Base-by-base conservation (phyloP, 2,888 invertebrate species). In the Gymnoscelis rufifasciata region DNA sequence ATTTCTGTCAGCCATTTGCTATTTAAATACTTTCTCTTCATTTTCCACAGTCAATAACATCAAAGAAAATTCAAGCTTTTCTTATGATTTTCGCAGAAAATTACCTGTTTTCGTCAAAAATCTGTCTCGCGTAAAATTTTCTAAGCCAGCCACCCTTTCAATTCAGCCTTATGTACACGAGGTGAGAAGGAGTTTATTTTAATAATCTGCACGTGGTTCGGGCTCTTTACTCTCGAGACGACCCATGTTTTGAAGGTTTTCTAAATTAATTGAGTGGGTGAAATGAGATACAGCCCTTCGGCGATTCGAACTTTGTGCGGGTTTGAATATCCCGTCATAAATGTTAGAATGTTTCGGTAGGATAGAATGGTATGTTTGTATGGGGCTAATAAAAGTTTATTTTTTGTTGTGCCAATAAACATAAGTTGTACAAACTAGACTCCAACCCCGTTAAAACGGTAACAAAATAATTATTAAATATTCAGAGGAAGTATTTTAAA, bases 101-200 rank as follows among this genome's bases (percentile, higher is more conserved):
- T 19, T 19, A 19, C 15, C 31, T 6, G 31, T 6, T 33, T 33
- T 14, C 31, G 6, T n/a, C 14, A 4, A 33, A 33, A 10, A 33
- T 5, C 19, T 19, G 19, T 14, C 3, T 19, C 5, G 5, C 31
- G 15, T 1, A n/a, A 33, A 33, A 3, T n/a, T 11, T 15, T 15
- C 33, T 1, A 19, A 10, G 19, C 15, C 10, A 10, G 3, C 11
- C 10, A 33, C n/a, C 35, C 11, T 7, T 23, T 19, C 7, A 5
- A 11, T 33, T 15, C 15, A 19, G 4, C 35, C 19, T 11, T 10
- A 35, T 19, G 35, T n/a, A 35, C 35, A 19, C 11, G 11, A 35
- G 19, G 35, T 35, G 44, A n/a, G 27, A 7, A 11, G 37, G 8
- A 1, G 43, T 24, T 37, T 43, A 37, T 37, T 43, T 36, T 37